Evolutionary conservation across 1,140 invertebrate genomes (phyloP).

Genomic region (Zaprionus kolodkinae): DNA sequence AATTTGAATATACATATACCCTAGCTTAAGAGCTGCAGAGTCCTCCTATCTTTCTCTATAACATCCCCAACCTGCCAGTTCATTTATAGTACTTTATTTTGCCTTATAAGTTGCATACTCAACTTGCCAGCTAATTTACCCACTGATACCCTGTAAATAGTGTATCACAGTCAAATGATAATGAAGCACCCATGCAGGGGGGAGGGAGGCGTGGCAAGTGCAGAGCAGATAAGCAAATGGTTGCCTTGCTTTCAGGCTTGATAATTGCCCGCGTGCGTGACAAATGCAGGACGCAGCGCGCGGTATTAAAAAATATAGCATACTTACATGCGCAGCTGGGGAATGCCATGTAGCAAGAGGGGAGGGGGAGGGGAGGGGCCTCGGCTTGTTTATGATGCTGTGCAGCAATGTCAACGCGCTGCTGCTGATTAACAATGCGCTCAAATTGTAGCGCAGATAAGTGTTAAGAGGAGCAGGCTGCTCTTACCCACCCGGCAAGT

Average conservation of each 20-base stretch:
- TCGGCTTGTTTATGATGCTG: slow-evolving; percentile 34
- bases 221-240: slow-evolving; percentile 71
- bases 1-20: too few relatives aligned
- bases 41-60: too few relatives aligned
- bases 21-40: too few relatives aligned
- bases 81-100: too few relatives aligned
- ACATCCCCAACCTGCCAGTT: too few relatives aligned
- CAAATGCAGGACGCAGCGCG: slow-evolving; percentile 61
- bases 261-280: slow-evolving; percentile 72
- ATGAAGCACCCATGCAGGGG: slow-evolving; percentile 49
- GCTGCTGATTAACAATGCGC: slow-evolving; percentile 37
- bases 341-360: slow-evolving; percentile 24
- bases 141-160: not conserved
- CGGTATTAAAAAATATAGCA: slow-evolving; percentile 70
- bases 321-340: slow-evolving; percentile 66
- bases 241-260: slow-evolving; percentile 33
- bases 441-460: slow-evolving; percentile 26
- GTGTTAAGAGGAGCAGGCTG: not conserved
- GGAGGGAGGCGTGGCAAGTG: slow-evolving; percentile 13
- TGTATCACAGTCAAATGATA: slow-evolving; percentile 58
- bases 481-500: too few relatives aligned
- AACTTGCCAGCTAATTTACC: not conserved
- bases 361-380: not conserved
- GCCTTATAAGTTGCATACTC: too few relatives aligned
- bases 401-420: slow-evolving; percentile 44